phyloP scores from a whole-genome alignment of 2,113 vertebrate species.

The Neopipo cinnamomea region DNA sequence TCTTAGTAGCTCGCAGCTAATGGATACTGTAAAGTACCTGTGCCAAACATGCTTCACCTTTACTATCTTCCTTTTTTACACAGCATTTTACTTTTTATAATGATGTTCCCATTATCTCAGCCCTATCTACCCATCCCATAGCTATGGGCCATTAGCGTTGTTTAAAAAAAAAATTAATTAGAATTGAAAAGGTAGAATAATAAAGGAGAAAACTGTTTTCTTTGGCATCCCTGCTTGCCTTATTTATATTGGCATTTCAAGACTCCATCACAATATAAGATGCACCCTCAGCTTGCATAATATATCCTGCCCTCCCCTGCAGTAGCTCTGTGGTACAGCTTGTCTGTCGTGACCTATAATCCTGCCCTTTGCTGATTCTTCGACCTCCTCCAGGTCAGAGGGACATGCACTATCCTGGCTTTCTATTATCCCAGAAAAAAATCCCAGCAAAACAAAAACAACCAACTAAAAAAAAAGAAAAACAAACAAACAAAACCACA shows the following conservation, averaged over 20 bases:
- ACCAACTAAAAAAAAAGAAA: background rate
- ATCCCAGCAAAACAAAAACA: background rate
- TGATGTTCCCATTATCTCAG: slow-evolving; percentile 45
- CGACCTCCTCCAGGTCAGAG: background rate
- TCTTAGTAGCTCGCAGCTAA: slow-evolving; percentile 42
- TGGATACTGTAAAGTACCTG: background rate
- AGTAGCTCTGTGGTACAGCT: background rate
- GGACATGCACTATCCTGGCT: background rate
- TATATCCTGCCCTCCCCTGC: background rate
- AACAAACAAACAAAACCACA: too few species aligned
- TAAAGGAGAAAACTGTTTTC: slow-evolving; percentile 42
- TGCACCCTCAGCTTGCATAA: background rate
- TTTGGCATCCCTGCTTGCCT: slow-evolving; percentile 20
- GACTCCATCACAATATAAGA: background rate
- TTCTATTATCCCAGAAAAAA: background rate
- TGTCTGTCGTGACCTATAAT: background rate
- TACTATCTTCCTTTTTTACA: slow-evolving; percentile 48
- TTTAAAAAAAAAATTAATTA: slow-evolving; percentile 55
- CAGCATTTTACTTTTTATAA: slow-evolving; percentile 37
- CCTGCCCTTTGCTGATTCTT: background rate
- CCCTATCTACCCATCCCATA: slow-evolving; percentile 45
- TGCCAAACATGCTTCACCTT: slow-evolving; percentile 44
- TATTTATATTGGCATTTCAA: slow-evolving; percentile 53
- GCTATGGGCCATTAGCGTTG: slow-evolving; percentile 34
- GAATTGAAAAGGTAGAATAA: slow-evolving; percentile 56